Conservation (phyloP, 2,888 invertebrate species). For the Mechanitis messenoides region DNA sequence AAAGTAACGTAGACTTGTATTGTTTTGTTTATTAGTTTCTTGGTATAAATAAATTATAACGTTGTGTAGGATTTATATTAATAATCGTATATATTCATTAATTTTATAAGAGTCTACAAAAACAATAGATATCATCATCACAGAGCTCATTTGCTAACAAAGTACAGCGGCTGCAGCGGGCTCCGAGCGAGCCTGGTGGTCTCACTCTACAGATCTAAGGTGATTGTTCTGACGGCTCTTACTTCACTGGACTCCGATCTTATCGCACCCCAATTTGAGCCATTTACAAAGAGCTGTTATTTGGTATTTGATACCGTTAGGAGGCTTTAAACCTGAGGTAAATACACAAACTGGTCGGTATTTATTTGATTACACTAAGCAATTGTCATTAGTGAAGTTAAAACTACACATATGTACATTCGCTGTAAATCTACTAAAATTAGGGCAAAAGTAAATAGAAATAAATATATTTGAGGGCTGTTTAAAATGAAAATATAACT, state of each 20-base stretch:
- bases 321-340: conserved; percentile 9
- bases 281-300: conserved; percentile 44
- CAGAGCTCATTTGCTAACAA: neutral
- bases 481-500: too few relatives aligned
- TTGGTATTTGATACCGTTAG: conserved; percentile 35
- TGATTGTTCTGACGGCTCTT: conserved; percentile 54
- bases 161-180: conserved; percentile 29
- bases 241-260: conserved; percentile 41
- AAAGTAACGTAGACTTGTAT: too few relatives aligned
- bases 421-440: too few relatives aligned
- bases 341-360: conserved; percentile 7
- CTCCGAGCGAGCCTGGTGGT: conserved; percentile 56
- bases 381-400: neutral
- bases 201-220: conserved; percentile 42
- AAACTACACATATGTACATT: neutral
- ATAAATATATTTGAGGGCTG: too few relatives aligned
- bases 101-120: too few relatives aligned
- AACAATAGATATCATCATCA: neutral
- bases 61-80: too few relatives aligned
- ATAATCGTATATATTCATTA: too few relatives aligned
- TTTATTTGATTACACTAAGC: conserved; percentile 3
- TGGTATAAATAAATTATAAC: too few relatives aligned
- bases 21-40: too few relatives aligned
- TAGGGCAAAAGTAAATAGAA: too few relatives aligned
- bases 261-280: conserved; percentile 54